Evolutionary conservation across 2,888 invertebrate genomes (phyloP).

Genomic region (Marasmarcha lunaedactyla): DNA sequence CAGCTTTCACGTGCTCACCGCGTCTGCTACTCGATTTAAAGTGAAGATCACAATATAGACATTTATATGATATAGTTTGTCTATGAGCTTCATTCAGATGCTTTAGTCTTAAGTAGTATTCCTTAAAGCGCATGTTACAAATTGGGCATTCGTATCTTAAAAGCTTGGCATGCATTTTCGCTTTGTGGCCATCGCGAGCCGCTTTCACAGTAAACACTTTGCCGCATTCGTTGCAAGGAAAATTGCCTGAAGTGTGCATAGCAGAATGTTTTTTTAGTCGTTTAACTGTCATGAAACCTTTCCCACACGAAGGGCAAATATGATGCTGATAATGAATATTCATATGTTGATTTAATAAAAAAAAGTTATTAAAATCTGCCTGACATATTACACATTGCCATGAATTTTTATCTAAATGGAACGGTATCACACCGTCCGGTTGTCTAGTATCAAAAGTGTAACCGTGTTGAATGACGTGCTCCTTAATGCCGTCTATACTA

Average conservation of each 20-base stretch:
- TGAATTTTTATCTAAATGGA: slow-evolving; percentile 29
- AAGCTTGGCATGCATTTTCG: slow-evolving; percentile 40
- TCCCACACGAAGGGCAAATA: slow-evolving; percentile 55
- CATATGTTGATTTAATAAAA: slow-evolving; percentile 42
- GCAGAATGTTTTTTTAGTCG: slow-evolving; percentile 54
- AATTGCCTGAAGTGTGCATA: slow-evolving; percentile 46
- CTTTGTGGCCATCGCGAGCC: slow-evolving; percentile 49
- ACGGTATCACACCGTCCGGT: slow-evolving; percentile 39
- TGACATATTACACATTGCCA: slow-evolving; percentile 34
- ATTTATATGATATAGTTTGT: slow-evolving; percentile 42
- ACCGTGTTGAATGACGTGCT: slow-evolving; percentile 41
- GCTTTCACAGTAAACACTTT: slow-evolving; percentile 42
- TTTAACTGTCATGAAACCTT: slow-evolving; percentile 53
- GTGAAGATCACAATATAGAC: slow-evolving; percentile 39
- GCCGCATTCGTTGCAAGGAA: slow-evolving; percentile 47
- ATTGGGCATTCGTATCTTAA: slow-evolving; percentile 54
- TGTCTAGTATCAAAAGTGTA: slow-evolving; percentile 24
- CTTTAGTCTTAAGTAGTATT: slow-evolving; percentile 48
- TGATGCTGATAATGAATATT: slow-evolving; percentile 52
- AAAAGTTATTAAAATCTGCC: slow-evolving; percentile 25
- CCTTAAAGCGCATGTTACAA: slow-evolving; percentile 44
- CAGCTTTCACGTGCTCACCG: slow-evolving; percentile 37
- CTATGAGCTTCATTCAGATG: slow-evolving; percentile 49
- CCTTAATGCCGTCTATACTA: slow-evolving; percentile 33
- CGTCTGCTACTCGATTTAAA: slow-evolving; percentile 54